These are phyloP conservation scores for Saxicola maurus DNA, from an alignment of 2,797 vertebrate genomes.

Conservation along the genomic window DNA sequence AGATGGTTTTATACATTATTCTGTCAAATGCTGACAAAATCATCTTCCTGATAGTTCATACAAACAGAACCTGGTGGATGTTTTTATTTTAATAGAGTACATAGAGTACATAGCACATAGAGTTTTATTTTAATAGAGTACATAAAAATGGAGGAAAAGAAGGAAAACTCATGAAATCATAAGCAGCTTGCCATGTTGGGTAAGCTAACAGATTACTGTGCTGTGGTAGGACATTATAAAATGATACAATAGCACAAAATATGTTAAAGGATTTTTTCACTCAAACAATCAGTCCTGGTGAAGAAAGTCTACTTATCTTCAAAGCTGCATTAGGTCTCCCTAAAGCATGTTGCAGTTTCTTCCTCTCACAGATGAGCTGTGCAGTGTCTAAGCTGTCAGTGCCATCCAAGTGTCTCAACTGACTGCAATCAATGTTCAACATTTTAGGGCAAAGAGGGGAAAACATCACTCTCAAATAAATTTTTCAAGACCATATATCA, in stretches of 20 bases:
- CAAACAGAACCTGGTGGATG: not conserved
- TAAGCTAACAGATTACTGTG: not conserved
- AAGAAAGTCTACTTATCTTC: not conserved
- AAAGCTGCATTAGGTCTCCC: not conserved
- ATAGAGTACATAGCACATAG: no score
- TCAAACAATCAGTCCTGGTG: not conserved
- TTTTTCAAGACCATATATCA: not conserved
- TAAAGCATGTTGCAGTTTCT: not conserved
- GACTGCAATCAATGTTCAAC: not conserved
- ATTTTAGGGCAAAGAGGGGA: not conserved
- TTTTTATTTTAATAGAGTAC: not conserved
- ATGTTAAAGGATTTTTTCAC: not conserved
- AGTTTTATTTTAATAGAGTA: not conserved
- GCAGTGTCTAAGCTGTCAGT: not conserved
- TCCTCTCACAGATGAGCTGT: not conserved
- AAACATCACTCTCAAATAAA: not conserved
- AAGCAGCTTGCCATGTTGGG: not conserved
- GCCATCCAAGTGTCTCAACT: not conserved
- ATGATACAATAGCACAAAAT: not conserved
- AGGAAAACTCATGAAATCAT: not conserved
- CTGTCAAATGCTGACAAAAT: not conserved
- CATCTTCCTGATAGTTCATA: not conserved
- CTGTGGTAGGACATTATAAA: not conserved
- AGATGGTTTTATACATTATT: not conserved
- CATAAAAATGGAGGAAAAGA: not conserved